A percentile compares a stretch with the other conserved stretches of the same genome.
These are phyloP conservation scores for Cydia fagiglandana DNA, from an alignment of 1,140 invertebrate species.

Conservation along the genomic window DNA sequence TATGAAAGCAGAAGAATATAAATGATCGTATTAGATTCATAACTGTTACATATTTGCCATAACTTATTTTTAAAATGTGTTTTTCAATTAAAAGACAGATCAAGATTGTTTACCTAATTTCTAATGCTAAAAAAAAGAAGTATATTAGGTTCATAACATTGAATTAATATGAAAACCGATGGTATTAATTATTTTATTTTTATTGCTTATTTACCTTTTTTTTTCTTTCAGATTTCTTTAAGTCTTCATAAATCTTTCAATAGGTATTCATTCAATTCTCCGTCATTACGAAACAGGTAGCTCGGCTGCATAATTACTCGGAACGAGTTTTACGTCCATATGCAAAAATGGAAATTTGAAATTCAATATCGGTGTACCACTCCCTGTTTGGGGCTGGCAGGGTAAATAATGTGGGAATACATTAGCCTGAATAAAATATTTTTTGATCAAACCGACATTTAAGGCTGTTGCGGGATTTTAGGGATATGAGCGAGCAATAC, in stretches of 20 bases:
- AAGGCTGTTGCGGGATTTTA: not conserved
- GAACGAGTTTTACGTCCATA: slow-evolving; percentile 15
- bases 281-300: slow-evolving; percentile 1
- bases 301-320: slow-evolving; percentile 14
- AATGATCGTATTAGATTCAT: too few species aligned
- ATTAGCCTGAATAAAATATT: slow-evolving; percentile 25
- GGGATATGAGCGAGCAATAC: not conserved
- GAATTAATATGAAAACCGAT: too few species aligned
- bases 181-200: too few species aligned
- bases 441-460: not conserved
- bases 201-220: too few species aligned
- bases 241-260: not conserved
- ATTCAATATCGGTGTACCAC: slow-evolving; percentile 19
- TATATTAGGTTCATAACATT: too few species aligned
- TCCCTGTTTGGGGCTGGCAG: slow-evolving; percentile 12
- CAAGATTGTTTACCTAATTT: too few species aligned
- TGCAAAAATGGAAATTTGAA: slow-evolving; percentile 31
- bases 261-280: slow-evolving; percentile 5
- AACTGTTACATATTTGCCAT: too few species aligned
- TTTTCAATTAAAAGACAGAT: too few species aligned
- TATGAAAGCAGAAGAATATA: too few species aligned
- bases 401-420: slow-evolving; percentile 28
- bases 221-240: not conserved
- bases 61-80: too few species aligned
- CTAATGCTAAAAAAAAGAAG: too few species aligned